Evolutionary conservation across 2,797 vertebrate species (phyloP).

Genomic region (Coregonus sp.): DNA sequence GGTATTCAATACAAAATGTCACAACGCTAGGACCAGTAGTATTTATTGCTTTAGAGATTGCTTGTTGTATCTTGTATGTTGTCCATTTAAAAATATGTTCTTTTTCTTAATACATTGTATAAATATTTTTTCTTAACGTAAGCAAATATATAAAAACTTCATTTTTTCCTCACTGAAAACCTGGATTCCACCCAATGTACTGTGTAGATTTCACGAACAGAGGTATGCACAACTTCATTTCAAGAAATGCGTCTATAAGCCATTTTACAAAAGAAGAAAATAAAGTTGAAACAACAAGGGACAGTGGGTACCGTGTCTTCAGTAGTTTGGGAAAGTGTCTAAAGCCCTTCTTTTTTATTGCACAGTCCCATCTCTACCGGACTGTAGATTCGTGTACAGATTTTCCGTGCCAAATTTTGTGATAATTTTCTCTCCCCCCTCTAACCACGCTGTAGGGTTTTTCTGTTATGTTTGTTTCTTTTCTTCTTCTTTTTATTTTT

Average conservation of each 20-base stretch:
- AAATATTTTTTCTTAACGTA: conserved; percentile 95
- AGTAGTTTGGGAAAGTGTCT: conserved; percentile 73
- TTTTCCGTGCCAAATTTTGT: conserved; percentile 98
- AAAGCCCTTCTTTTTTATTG: conserved; percentile 84
- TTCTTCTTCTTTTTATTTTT: conserved; percentile 68
- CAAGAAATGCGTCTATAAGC: conserved; percentile 83
- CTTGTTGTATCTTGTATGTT: conserved; percentile 95
- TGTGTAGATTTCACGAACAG: conserved; percentile 83
- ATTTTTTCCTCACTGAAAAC: conserved; percentile 79
- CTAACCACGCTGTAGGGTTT: conserved; percentile 87
- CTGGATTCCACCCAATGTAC: conserved; percentile 91
- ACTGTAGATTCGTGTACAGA: conserved; percentile 94
- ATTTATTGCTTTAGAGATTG: conserved; percentile 99
- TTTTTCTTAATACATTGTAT: conserved; percentile 92
- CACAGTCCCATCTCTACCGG: conserved; percentile 84
- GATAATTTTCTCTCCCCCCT: conserved; percentile 88
- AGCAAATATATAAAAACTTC: conserved; percentile 90
- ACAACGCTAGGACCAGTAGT: conserved; percentile 99
- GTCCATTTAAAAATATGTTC: conserved; percentile 90
- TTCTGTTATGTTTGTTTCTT: conserved; percentile 43
- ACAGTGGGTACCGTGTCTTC: conserved; percentile 77
- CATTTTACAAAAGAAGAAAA: conserved; percentile 80
- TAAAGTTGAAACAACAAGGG: conserved; percentile 80
- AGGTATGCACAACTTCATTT: conserved; percentile 87
- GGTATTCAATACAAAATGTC: conserved; percentile 91